Evolutionary conservation across 2,888 invertebrate genomes (phyloP).

Genomic region (Teleiodes luculella): DNA sequence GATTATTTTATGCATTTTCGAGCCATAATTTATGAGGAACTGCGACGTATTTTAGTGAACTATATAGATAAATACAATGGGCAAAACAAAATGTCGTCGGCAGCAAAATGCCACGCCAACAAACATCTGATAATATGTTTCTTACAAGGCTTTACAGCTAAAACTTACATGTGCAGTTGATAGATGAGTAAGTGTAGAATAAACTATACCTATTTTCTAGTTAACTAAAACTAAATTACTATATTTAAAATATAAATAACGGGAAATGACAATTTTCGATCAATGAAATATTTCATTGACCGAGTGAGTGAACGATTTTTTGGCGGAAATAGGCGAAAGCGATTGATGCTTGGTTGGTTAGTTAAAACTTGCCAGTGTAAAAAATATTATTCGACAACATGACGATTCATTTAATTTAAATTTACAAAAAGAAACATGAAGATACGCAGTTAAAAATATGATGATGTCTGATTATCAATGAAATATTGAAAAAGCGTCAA

Average conservation of each 20-base stretch:
- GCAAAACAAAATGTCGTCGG: constrained; percentile 75
- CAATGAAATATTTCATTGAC: constrained; percentile 48
- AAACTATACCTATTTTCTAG: constrained; percentile 48
- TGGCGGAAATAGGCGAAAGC: constrained; percentile 1
- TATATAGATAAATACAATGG: constrained; percentile 66
- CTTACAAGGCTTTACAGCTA: constrained; percentile 25
- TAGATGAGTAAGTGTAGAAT: constrained; percentile 44
- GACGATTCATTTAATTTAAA: too few species aligned
- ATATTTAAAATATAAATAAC: constrained; percentile 49
- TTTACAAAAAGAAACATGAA: too few species aligned
- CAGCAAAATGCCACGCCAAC: constrained; percentile 67
- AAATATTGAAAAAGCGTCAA: too few species aligned
- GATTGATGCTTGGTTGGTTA: not conserved
- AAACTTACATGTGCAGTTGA: constrained; percentile 57
- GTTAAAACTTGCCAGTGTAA: not conserved
- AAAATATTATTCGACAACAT: not conserved
- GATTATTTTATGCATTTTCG: not conserved
- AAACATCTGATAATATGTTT: constrained; percentile 22
- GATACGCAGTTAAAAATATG: too few species aligned
- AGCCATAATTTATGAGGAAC: not conserved
- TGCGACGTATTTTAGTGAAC: constrained; percentile 21
- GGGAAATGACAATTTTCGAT: constrained; percentile 43
- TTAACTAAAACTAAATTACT: constrained; percentile 40
- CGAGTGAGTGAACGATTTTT: constrained; percentile 27
- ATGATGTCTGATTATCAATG: too few species aligned